Percentiles rank a stretch among this genome's conserved stretches.
Conservation (phyloP, 2,888 invertebrate species). For the Philopedon plagiatum region DNA sequence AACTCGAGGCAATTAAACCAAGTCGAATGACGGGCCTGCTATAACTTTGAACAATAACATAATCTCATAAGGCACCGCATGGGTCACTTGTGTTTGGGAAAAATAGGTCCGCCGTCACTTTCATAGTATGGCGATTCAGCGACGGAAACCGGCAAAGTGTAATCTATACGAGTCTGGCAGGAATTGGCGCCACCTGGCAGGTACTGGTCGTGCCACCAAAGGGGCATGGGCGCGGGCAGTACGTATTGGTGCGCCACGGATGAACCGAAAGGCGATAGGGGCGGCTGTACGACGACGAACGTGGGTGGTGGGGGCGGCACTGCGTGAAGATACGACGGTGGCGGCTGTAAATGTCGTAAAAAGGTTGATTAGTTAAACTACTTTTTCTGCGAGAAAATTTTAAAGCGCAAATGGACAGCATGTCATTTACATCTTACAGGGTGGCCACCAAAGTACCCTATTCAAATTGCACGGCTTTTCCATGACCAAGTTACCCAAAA, state of each 20-base stretch:
- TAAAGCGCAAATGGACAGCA: too few relatives aligned
- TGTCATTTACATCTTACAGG: too few relatives aligned
- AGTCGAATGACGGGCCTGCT: slow-evolving; percentile 38
- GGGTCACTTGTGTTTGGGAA: slow-evolving; percentile 65
- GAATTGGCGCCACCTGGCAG: slow-evolving; percentile 50
- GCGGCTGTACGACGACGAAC: slow-evolving; percentile 65
- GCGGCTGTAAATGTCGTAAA: slow-evolving; percentile 16
- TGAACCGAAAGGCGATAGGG: slow-evolving; percentile 60
- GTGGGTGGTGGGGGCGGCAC: slow-evolving; percentile 56
- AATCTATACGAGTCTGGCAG: slow-evolving; percentile 47
- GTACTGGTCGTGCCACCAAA: slow-evolving; percentile 65
- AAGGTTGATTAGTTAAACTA: too few relatives aligned
- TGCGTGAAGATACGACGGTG: slow-evolving; percentile 41
- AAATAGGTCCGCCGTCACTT: slow-evolving; percentile 29
- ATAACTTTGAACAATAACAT: slow-evolving; percentile 58
- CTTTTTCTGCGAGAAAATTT: too few relatives aligned
- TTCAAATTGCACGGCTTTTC: too few relatives aligned
- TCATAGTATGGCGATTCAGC: slow-evolving; percentile 40
- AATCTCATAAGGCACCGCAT: slow-evolving; percentile 56
- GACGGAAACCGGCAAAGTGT: slow-evolving; percentile 28
- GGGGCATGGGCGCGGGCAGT: slow-evolving; percentile 59
- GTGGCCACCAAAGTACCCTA: too few relatives aligned
- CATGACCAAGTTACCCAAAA: too few relatives aligned
- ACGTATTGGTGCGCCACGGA: slow-evolving; percentile 59
- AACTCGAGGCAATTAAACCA: slow-evolving; percentile 30